These are phyloP conservation scores for Ceratothoa steindachneri DNA, from an alignment of 2,888 invertebrate species.

Conservation along the genomic window DNA sequence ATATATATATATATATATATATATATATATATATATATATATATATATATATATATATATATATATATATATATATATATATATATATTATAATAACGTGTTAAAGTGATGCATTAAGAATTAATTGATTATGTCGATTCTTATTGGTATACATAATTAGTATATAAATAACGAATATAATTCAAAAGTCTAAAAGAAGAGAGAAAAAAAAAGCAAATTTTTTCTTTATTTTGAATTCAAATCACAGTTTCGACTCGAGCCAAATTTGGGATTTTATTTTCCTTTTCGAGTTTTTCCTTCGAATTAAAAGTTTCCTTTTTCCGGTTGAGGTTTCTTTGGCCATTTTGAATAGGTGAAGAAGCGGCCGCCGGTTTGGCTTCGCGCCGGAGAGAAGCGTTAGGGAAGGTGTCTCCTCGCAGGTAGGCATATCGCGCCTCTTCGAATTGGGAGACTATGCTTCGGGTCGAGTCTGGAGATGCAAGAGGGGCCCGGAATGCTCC, in stretches of 20 bases:
- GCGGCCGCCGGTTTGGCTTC: background rate
- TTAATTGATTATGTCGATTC: too few relatives aligned
- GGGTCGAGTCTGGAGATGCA: slow-evolving; percentile 41
- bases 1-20: too few relatives aligned
- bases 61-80: too few relatives aligned
- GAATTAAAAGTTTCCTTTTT: background rate
- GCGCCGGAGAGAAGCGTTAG: background rate
- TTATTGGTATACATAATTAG: too few relatives aligned
- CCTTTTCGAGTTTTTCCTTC: background rate
- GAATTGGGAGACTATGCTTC: slow-evolving; percentile 28
- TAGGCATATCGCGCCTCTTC: background rate
- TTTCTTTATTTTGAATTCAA: too few relatives aligned
- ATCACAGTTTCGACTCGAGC: background rate
- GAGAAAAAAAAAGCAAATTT: too few relatives aligned
- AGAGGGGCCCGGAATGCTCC: slow-evolving; percentile 24
- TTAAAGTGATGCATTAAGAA: too few relatives aligned
- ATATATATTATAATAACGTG: too few relatives aligned
- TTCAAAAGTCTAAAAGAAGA: too few relatives aligned
- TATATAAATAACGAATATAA: too few relatives aligned
- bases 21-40: too few relatives aligned
- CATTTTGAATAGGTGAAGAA: background rate
- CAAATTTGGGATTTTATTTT: background rate
- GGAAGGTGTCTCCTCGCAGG: background rate
- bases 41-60: too few relatives aligned
- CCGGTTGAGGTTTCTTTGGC: background rate